Base-by-base conservation (phyloP, 2,797 vertebrate species). In the Microctenopoma lineatum region DNA sequence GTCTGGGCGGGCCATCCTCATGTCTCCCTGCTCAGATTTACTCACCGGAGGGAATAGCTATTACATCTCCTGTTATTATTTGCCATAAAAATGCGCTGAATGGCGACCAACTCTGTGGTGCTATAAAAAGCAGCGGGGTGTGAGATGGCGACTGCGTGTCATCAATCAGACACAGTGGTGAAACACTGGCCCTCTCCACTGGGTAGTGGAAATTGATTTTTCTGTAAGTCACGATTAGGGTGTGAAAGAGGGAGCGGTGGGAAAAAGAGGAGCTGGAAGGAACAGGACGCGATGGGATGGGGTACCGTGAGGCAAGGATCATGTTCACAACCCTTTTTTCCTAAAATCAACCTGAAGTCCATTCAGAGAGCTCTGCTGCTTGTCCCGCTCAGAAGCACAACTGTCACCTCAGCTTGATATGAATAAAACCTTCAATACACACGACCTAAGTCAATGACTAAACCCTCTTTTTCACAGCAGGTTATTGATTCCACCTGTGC, bases 11-110 rank as follows among this genome's bases (percentile, higher is more conserved):
- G 53, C 75, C 78, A 73, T 86, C 77, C 82, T 67, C 85, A 82
- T 84, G 87, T 87, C 89, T 83, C 82, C 71, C 60, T 26, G 55
- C 79, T 74, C 69, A 90, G 89, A 92, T 92, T 92, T 92, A 92
- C 90, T 85, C 80, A 74, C 84, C 78, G 6, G 62, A 21, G 80
- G 79, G 83, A 84, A 87, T 71, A 72, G 86, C 85, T 83, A 89
- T 92, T 90, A 90, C 83, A 89, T 89, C 83, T 86, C 85, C 83
- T 92, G 90, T 92, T 92, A 92, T 92, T 91, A 92, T 92, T 92
- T 90, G 88, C 88, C 85, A 92, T 92, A 90, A 90, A 92, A 92
- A 86, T 84, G 77, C 84, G 51, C 65, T 87, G 87, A 90, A 89
- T 87, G 86, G 83, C 66, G 69, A 87, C 81, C 80, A 81, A 84